phyloP scores from a whole-genome alignment of 1,140 invertebrate genomes.

The Aricia agestis region DNA sequence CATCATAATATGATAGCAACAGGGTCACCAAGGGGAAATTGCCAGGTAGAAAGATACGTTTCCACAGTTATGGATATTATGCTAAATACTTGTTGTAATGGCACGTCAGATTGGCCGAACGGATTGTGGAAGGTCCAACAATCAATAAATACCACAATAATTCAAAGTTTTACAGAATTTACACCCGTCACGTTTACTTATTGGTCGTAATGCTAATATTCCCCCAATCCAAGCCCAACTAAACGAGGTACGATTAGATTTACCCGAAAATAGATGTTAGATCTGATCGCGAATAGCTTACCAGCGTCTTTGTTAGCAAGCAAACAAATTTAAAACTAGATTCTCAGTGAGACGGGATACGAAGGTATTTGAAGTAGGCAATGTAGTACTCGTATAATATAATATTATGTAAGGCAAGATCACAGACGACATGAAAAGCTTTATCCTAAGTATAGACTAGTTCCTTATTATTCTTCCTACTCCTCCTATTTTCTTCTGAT shows the following conservation, averaged over 20 bases:
- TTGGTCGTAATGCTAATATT: slow-evolving; percentile 36
- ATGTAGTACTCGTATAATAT: no score
- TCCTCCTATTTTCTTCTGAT: no score
- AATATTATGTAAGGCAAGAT: slow-evolving; percentile 40
- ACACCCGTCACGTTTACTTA: slow-evolving; percentile 36
- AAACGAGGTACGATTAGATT: slow-evolving; percentile 25
- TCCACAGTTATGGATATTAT: slow-evolving; percentile 46
- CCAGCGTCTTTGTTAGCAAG: slow-evolving; percentile 21
- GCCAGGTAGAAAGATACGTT: slow-evolving; percentile 53
- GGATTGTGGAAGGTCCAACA: slow-evolving; percentile 47
- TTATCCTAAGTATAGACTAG: slow-evolving; percentile 38
- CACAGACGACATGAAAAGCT: slow-evolving; percentile 41
- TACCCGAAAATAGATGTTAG: slow-evolving; percentile 23
- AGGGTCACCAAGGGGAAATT: slow-evolving; percentile 44
- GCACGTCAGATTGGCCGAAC: slow-evolving; percentile 46
- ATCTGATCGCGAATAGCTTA: slow-evolving; percentile 27
- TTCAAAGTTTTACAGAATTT: slow-evolving; percentile 44
- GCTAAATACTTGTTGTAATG: slow-evolving; percentile 34
- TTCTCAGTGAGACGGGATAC: slow-evolving; percentile 33
- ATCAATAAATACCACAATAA: slow-evolving; percentile 45
- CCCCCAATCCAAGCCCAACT: slow-evolving; percentile 31
- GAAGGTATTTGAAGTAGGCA: slow-evolving; percentile 28
- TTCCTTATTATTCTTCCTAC: no score
- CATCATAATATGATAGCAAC: slow-evolving; percentile 44
- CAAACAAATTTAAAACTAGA: slow-evolving; percentile 36